phyloP scores from a whole-genome alignment of 23 tunicate species.

The Diplosoma virens region DNA sequence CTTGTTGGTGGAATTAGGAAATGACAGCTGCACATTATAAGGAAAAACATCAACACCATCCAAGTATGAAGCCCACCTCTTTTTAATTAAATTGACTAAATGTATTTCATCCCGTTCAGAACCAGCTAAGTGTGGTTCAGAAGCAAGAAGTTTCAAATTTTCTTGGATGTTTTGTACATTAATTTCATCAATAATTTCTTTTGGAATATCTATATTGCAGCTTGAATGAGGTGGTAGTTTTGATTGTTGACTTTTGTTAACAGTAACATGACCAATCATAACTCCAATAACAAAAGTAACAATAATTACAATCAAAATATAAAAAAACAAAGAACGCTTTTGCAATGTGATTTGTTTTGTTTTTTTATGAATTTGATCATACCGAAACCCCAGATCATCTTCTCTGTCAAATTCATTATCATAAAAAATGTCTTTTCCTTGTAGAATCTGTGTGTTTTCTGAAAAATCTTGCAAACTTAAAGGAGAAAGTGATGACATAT shows the following conservation, averaged over 20 bases:
- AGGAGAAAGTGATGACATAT: too few relatives aligned
- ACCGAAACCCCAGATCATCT: slow-evolving; percentile 28
- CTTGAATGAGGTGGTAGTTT: background rate
- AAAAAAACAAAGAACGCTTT: slow-evolving; percentile 15
- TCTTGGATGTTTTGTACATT: slow-evolving; percentile 44
- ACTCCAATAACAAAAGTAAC: background rate
- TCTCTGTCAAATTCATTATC: slow-evolving; percentile 11
- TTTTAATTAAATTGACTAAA: slow-evolving; percentile 37
- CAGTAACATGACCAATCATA: slow-evolving; percentile 3
- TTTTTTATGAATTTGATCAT: slow-evolving; percentile 1
- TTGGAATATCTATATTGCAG: background rate
- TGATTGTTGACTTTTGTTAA: background rate
- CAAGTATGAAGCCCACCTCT: slow-evolving; percentile 38
- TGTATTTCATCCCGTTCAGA: slow-evolving; percentile 52
- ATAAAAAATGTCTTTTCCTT: background rate
- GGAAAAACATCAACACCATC: slow-evolving; percentile 75
- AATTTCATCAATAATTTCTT: slow-evolving; percentile 29
- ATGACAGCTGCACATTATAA: slow-evolving; percentile 72
- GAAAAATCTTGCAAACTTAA: too few relatives aligned
- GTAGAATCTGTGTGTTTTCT: background rate
- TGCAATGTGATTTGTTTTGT: slow-evolving; percentile 6
- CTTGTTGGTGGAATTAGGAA: slow-evolving; percentile 57
- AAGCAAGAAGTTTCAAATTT: slow-evolving; percentile 42
- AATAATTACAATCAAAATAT: background rate
- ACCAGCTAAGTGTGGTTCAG: slow-evolving; percentile 76